Base-by-base conservation (phyloP, 2,888 invertebrate genomes). In the Andrena trimmerana region DNA sequence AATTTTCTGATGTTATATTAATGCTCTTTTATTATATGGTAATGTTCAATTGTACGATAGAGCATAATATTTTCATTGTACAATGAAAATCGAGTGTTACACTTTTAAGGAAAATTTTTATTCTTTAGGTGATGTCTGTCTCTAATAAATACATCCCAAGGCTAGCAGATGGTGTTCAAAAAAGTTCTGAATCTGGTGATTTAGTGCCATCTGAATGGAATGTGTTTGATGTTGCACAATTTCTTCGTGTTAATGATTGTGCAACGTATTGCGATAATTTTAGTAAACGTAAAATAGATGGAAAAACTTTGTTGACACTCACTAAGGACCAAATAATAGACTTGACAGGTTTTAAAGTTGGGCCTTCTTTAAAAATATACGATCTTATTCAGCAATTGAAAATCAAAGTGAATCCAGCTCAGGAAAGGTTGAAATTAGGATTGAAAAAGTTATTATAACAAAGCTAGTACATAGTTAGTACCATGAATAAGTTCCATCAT, bases 311-410 rank as follows among this genome's bases (percentile, higher is more conserved):
- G 92, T 95, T 99, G 81, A 96, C 96, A 86, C 95, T 99, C 79
- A 97, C 97, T 68, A 98, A 98, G 95, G 98, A 98, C 93, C 97
- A 98, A 94, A 97, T 99, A 85, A 96, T 98, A 90, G 97, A 97
- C 90, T 95, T 98, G 84, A 96, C 98, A 31, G 97, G 98, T 88
- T 98, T 98, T 96, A 99, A 98, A 95, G 98, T 99, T 79, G 99
- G 99, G 1, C 99, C 99, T 7, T 98, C 98, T 24, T 94, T 99
- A 81, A 99, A 99, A 95, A 98, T 99, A 90, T 97, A 96, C 92
- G 98, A 99, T 95, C 96, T 99, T 87, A 97, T 99, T 92, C 97
- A 98, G 92, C 98, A 98, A 93, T 95, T 99, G 71, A 98, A 98
- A 95, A 97, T 96, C 94, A 97, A 97, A 95, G 96, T 97, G 84